These are phyloP conservation scores for Promerops cafer DNA, from an alignment of 2,113 vertebrate species.

Conservation along the genomic window DNA sequence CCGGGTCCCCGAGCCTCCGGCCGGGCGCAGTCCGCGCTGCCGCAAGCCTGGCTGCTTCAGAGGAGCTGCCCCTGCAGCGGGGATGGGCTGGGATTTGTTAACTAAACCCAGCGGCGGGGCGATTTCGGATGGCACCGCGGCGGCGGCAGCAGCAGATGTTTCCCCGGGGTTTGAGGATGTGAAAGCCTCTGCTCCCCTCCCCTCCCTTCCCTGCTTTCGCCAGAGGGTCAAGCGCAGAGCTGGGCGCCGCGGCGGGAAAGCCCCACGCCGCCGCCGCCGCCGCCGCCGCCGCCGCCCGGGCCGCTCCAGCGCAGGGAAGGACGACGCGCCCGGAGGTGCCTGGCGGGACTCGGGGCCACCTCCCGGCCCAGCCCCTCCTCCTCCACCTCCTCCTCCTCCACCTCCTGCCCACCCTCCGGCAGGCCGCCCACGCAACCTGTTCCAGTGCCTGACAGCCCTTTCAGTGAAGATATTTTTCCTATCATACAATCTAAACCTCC, in stretches of 20 bases:
- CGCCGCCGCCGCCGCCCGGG: not conserved
- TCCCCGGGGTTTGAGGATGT: not conserved
- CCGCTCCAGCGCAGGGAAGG: not conserved
- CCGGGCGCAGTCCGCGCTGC: fast-evolving
- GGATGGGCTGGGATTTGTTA: not conserved
- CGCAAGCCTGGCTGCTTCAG: fast-evolving
- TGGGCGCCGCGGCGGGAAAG: not conserved
- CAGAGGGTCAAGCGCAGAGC: not conserved
- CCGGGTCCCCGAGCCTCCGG: fast-evolving
- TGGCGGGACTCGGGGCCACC: not conserved
- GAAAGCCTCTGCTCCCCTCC: not conserved
- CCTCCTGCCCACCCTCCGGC: not conserved
- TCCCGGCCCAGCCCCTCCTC: not conserved
- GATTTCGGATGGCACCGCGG: not conserved
- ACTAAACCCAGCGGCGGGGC: fast-evolving
- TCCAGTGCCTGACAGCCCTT: not conserved
- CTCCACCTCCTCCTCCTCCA: not conserved
- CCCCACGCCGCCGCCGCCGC: not conserved
- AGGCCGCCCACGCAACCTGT: too few species aligned
- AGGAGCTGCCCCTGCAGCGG: not conserved
- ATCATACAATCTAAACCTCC: fast-evolving
- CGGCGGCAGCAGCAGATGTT: not conserved
- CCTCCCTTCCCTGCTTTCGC: not conserved
- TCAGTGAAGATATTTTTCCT: not conserved
- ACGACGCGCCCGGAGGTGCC: not conserved